These are phyloP conservation scores for Acanthurus tractus DNA, from an alignment of 2,797 vertebrate species.

Conservation along the genomic window DNA sequence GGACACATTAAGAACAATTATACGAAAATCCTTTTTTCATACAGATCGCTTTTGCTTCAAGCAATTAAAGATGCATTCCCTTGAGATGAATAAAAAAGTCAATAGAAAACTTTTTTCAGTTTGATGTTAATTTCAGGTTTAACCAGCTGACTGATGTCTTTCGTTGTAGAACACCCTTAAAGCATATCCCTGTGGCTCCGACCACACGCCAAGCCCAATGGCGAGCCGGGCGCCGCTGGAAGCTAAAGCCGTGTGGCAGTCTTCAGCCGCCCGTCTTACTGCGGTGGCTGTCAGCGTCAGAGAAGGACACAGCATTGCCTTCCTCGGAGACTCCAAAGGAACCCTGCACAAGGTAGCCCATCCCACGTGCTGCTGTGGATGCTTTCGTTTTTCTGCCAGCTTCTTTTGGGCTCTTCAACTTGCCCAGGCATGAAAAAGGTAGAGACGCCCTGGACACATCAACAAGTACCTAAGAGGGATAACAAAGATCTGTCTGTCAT, in stretches of 20 bases:
- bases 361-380: background rate
- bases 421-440: conserved; percentile 12
- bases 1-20: conserved; percentile 1
- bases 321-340: conserved; percentile 94
- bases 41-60: no score
- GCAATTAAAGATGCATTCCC: background rate
- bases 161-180: conserved; percentile 91
- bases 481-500: conserved; percentile 3
- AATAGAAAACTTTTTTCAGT: background rate
- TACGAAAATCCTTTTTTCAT: background rate
- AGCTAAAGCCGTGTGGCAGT: conserved; percentile 86
- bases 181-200: conserved; percentile 95
- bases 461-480: background rate
- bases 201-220: conserved; percentile 98
- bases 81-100: background rate
- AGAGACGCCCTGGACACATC: conserved; percentile 26
- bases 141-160: conserved; percentile 1
- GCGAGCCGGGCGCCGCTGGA: conserved; percentile 89
- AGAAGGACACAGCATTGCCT: conserved; percentile 92
- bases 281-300: conserved; percentile 91
- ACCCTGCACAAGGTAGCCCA: conserved; percentile 91
- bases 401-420: background rate
- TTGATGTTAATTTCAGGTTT: conserved; percentile 1
- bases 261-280: conserved; percentile 86
- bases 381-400: background rate